Percentiles rank a stretch among this genome's conserved stretches.
These are phyloP conservation scores for Chaunax sp. DNA, from an alignment of 2,797 vertebrate genomes.

Conservation along the genomic window DNA sequence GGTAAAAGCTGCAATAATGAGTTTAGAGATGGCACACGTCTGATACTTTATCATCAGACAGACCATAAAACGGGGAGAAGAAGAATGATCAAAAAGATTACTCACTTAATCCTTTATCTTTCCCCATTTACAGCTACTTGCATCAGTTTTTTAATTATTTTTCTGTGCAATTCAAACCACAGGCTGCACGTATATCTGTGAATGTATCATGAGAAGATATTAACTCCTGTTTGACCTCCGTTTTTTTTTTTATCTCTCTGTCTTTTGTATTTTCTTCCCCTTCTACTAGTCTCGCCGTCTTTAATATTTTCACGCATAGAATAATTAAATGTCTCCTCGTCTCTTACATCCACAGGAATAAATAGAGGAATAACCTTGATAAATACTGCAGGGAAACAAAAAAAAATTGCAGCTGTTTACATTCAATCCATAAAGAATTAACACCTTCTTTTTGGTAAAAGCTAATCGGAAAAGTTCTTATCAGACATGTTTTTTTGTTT, in stretches of 20 bases:
- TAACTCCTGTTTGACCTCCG: conserved; percentile 35
- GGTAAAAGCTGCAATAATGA: conserved; percentile 24
- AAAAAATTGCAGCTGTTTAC: no score
- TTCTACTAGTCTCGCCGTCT: neutral
- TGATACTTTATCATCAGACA: conserved; percentile 1
- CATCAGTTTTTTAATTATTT: neutral
- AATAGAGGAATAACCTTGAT: no score
- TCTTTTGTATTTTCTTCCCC: neutral
- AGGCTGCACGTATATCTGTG: neutral
- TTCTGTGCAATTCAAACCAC: neutral
- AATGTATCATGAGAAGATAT: conserved; percentile 1
- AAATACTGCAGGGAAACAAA: no score
- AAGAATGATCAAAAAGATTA: neutral
- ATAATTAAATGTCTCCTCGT: no score
- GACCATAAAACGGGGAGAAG: neutral
- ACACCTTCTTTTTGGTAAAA: no score
- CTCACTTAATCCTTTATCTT: neutral
- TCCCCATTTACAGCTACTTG: neutral
- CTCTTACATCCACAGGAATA: no score
- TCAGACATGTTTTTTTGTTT: no score
- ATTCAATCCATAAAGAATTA: no score
- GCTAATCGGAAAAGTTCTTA: no score
- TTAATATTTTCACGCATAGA: no score
- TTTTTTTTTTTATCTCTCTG: conserved; percentile 3
- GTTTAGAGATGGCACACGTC: conserved; percentile 14